phyloP scores from a whole-genome alignment of 2,888 invertebrate genomes.

The Coronaproctus castanopsis region DNA sequence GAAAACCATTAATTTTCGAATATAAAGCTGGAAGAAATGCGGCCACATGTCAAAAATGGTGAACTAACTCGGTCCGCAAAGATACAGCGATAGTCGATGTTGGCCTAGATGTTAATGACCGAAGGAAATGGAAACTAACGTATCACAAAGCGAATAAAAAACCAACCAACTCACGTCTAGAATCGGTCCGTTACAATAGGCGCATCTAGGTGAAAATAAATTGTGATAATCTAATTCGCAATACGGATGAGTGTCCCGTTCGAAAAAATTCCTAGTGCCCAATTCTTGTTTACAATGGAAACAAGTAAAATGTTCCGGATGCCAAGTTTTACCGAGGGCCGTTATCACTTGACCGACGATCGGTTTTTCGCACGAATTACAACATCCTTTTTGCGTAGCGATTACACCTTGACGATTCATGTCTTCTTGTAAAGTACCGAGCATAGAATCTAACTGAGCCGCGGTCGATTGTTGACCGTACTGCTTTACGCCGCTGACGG shows the following conservation, averaged over 20 bases:
- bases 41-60: too few species aligned
- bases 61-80: too few species aligned
- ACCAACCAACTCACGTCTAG: conserved; percentile 78
- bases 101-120: too few species aligned
- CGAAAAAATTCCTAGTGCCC: conserved; percentile 96
- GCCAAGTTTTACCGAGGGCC: conserved; percentile 95
- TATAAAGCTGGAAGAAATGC: too few species aligned
- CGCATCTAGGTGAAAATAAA: conserved; percentile 93
- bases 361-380: conserved; percentile 95
- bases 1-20: too few species aligned
- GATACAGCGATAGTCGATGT: too few species aligned
- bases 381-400: conserved; percentile 97
- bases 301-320: conserved; percentile 97
- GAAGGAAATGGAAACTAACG: too few species aligned
- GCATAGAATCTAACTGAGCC: conserved; percentile 65
- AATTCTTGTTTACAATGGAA: conserved; percentile 90
- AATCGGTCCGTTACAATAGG: conserved; percentile 96
- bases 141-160: too few species aligned
- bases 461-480: conserved; percentile 19
- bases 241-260: conserved; percentile 87
- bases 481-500: conserved; percentile 28
- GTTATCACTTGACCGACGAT: conserved; percentile 93
- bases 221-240: conserved; percentile 98
- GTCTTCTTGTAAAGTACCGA: conserved; percentile 83
- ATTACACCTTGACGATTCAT: conserved; percentile 98